A percentile compares a stretch with the other conserved stretches of the same genome.
phyloP scores from a whole-genome alignment of 1,140 invertebrate species.

The Gyrodactylus bullatarudis region DNA sequence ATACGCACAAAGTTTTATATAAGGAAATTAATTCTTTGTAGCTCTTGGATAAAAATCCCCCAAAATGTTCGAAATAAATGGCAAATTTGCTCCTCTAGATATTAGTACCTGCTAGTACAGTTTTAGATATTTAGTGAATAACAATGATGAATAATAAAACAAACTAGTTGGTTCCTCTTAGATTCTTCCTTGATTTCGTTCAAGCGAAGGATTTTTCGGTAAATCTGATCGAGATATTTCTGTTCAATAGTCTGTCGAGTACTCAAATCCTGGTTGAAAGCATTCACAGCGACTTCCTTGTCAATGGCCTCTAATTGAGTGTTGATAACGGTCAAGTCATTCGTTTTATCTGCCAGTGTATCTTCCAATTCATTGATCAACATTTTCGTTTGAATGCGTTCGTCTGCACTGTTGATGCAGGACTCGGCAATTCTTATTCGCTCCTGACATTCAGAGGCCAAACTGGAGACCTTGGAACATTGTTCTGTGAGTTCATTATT shows the following conservation, averaged over 20 bases:
- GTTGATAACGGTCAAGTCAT: background rate
- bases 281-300: background rate
- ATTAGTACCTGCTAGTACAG: too few relatives aligned
- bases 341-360: background rate
- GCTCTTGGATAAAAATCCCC: too few relatives aligned
- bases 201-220: background rate
- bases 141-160: background rate
- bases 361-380: background rate
- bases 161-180: background rate
- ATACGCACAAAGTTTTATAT: too few relatives aligned
- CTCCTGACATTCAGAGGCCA: background rate
- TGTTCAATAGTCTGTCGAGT: background rate
- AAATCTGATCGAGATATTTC: background rate
- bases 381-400: background rate
- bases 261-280: background rate
- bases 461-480: background rate
- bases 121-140: too few relatives aligned
- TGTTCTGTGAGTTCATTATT: background rate
- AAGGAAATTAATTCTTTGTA: too few relatives aligned
- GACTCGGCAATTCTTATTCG: background rate
- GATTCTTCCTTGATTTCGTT: background rate
- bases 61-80: too few relatives aligned
- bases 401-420: background rate
- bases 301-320: background rate
- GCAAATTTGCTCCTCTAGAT: too few relatives aligned